phyloP scores from a whole-genome alignment of 1,140 invertebrate genomes.

The Asbolus verrucosus region DNA sequence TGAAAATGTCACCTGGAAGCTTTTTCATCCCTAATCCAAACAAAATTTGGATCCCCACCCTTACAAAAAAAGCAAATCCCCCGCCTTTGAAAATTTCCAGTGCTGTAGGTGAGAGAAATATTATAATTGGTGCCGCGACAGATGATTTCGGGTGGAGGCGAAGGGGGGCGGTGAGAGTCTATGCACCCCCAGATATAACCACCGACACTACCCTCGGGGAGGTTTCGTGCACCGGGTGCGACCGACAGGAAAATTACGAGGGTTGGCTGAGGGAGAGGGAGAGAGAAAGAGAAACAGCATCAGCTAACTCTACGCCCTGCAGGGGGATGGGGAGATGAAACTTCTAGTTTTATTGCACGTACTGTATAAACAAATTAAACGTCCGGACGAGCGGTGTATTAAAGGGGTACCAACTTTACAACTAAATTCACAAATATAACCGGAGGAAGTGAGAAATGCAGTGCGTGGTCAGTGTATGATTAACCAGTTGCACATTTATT shows the following conservation, averaged over 20 bases:
- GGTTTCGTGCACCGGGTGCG: slow-evolving; percentile 59
- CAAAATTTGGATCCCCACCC: background rate
- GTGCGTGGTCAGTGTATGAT: no score
- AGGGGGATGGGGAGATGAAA: slow-evolving; percentile 15
- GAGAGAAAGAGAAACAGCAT: slow-evolving; percentile 32
- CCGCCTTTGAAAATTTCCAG: background rate
- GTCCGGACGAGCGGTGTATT: background rate
- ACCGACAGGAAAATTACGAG: slow-evolving; percentile 61
- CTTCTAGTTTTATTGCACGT: slow-evolving; percentile 27
- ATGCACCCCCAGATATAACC: slow-evolving; percentile 42
- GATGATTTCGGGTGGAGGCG: slow-evolving; percentile 48
- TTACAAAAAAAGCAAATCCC: slow-evolving; percentile 7
- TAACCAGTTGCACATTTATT: no score
- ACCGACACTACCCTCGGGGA: slow-evolving; percentile 47
- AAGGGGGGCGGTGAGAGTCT: slow-evolving; percentile 31
- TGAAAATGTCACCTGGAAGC: slow-evolving; percentile 17
- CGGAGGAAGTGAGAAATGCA: no score
- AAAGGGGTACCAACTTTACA: background rate
- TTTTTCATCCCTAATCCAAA: slow-evolving; percentile 8
- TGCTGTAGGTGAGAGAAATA: slow-evolving; percentile 17
- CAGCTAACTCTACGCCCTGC: background rate
- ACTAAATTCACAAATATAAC: background rate
- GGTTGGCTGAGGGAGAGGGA: slow-evolving; percentile 45
- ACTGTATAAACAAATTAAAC: slow-evolving; percentile 32
- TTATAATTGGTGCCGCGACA: slow-evolving; percentile 44